Conservation (phyloP, 2,113 vertebrate species). For the Sinocyclocheilus grahami region DNA sequence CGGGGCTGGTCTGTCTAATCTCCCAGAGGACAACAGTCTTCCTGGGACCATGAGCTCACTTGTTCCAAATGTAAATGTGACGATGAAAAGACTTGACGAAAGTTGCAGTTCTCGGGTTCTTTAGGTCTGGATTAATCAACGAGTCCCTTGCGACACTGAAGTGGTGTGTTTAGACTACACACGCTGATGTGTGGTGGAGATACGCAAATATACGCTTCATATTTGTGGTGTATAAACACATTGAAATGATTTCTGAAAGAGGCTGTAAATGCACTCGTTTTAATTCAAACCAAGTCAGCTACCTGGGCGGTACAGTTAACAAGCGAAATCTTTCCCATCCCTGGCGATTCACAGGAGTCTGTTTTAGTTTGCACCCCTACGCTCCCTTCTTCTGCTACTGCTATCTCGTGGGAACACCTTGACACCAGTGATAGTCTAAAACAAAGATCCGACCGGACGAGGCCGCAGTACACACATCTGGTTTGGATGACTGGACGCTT, state of each 20-base stretch:
- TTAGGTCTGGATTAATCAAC: slow-evolving; percentile 14
- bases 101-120: background rate
- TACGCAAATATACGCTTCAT: background rate
- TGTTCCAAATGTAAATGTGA: slow-evolving; percentile 8
- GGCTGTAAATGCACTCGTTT: slow-evolving; percentile 2
- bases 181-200: background rate
- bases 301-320: slow-evolving; percentile 29
- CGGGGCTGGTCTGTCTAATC: background rate
- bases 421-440: slow-evolving; percentile 39
- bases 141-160: slow-evolving; percentile 12
- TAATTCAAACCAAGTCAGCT: slow-evolving; percentile 30
- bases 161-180: slow-evolving; percentile 7
- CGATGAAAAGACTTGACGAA: background rate
- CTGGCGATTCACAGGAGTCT: background rate
- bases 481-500: slow-evolving; percentile 60
- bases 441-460: slow-evolving; percentile 59
- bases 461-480: slow-evolving; percentile 68
- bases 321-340: background rate
- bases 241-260: background rate
- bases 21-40: background rate
- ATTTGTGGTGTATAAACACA: background rate
- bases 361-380: background rate
- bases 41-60: slow-evolving; percentile 31
- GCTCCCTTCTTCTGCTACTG: slow-evolving; percentile 60
- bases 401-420: slow-evolving; percentile 59